Base-by-base conservation (phyloP, 2,888 invertebrate species). In the Saturnia japonica region DNA sequence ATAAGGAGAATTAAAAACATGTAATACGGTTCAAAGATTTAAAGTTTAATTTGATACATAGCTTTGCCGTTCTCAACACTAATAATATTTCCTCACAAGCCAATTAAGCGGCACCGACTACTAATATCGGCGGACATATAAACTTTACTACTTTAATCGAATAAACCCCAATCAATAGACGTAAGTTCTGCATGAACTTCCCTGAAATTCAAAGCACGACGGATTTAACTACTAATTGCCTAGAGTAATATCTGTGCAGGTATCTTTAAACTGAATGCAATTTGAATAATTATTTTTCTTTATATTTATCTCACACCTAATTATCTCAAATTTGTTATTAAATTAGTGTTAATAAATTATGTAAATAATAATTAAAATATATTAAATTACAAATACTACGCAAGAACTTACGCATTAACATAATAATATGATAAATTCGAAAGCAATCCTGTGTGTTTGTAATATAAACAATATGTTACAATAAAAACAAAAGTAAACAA, bases 91-190 rank as follows among this genome's bases (percentile, higher is more conserved):
- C 80, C 78, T 73, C 81, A 80, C 80, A 75, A 3, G 12, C 6
- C 77, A 73, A 69, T 72, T 76, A 72, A 75, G 72, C 74, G 73
- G 47, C 77, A 81, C 82, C 79, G 83, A 82, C 82, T 78, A 75
- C 60, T 71, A 74, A 73, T 72, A 77, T 78, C 76, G 74, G 78
- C 79, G 71, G 74, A 72, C 68, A 68, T 75, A 73, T 71, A 79
- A 83, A 82, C 80, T 82, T 82, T 81, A 84, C 82, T 83, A 84
- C 81, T 80, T 77, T 83, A 82, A 84, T 85, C 79, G 81, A 82
- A 80, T 80, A 80, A 82, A 78, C 76, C 75, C 75, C 60, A 69
- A 66, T 64, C 60, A 69, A 66, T 64, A 43, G 34, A 70, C 57
- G 8, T 2, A 25, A 57, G 43, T 70, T 60, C 45, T 57, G 28